phyloP scores from a whole-genome alignment of 1,140 invertebrate species.

The Brachionus rotundiformis region DNA sequence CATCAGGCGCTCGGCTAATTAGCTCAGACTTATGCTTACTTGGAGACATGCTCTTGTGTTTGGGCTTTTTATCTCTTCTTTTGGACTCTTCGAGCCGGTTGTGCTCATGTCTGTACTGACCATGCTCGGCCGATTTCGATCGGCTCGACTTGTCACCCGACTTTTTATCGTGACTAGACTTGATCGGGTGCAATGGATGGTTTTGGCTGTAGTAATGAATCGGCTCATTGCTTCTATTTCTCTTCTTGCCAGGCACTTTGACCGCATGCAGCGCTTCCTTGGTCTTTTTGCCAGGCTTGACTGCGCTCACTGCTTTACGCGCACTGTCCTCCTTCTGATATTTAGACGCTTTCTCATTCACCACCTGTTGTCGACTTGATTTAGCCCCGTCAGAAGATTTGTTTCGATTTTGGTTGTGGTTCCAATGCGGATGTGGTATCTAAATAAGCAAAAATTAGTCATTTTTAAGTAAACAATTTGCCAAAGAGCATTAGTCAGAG shows the following conservation, averaged over 20 bases:
- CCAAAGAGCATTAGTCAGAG: neutral
- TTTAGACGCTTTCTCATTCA: constrained; percentile 33
- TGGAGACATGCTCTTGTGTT: constrained; percentile 2
- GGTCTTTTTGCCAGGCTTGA: neutral
- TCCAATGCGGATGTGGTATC: constrained; percentile 38
- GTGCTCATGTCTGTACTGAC: neutral
- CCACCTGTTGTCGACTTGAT: constrained; percentile 16
- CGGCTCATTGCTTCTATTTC: constrained; percentile 19
- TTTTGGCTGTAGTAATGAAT: constrained; percentile 50
- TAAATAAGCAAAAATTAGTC: neutral
- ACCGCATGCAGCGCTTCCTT: neutral
- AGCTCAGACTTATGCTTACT: constrained; percentile 20
- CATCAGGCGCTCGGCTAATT: neutral
- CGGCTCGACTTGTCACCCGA: neutral
- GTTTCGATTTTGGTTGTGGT: constrained; percentile 21
- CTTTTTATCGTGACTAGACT: constrained; percentile 36
- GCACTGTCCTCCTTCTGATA: neutral
- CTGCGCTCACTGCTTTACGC: neutral
- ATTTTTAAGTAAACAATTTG: neutral
- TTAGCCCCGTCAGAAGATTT: neutral
- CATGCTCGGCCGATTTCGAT: neutral
- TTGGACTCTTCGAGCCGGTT: neutral
- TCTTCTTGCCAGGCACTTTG: neutral
- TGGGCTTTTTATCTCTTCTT: constrained; percentile 6
- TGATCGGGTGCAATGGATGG: constrained; percentile 46